phyloP scores from a whole-genome alignment of 2,888 invertebrate species.

The Callimorpha dominula region DNA sequence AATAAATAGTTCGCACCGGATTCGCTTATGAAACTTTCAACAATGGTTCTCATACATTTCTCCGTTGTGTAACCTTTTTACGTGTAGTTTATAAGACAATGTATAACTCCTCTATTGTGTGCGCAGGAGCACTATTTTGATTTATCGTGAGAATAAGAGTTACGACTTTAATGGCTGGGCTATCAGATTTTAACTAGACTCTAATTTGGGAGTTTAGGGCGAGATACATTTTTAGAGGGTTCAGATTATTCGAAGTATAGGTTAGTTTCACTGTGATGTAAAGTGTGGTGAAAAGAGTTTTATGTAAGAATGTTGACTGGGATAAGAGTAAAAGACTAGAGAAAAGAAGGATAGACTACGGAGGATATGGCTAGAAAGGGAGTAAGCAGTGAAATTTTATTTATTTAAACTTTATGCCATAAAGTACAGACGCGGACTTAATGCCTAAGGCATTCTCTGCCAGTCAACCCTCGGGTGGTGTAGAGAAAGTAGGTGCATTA shows the following conservation, averaged over 20 bases:
- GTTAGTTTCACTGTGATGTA: too few relatives aligned
- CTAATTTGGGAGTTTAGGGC: neutral
- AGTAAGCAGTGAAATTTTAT: too few relatives aligned
- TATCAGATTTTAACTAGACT: neutral
- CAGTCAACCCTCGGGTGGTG: too few relatives aligned
- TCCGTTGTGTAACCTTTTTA: conserved; percentile 52
- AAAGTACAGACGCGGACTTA: too few relatives aligned
- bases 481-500: too few relatives aligned
- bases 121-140: conserved; percentile 12
- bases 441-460: too few relatives aligned
- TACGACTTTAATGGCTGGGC: neutral
- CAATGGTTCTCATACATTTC: conserved; percentile 53
- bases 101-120: conserved; percentile 38
- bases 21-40: conserved; percentile 45
- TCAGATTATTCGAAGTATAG: neutral
- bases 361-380: too few relatives aligned
- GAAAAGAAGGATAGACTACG: too few relatives aligned
- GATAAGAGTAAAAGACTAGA: too few relatives aligned
- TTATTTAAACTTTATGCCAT: too few relatives aligned
- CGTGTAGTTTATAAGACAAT: conserved; percentile 26
- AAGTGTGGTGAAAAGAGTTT: too few relatives aligned
- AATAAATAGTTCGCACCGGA: conserved; percentile 33
- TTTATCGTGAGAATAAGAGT: conserved; percentile 19
- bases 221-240: neutral
- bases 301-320: too few relatives aligned